Evolutionary conservation across 2,113 vertebrate species (phyloP), one percentile per base, ranked within the genome.

Genomic region (Protobothrops flavoviridis): DNA sequence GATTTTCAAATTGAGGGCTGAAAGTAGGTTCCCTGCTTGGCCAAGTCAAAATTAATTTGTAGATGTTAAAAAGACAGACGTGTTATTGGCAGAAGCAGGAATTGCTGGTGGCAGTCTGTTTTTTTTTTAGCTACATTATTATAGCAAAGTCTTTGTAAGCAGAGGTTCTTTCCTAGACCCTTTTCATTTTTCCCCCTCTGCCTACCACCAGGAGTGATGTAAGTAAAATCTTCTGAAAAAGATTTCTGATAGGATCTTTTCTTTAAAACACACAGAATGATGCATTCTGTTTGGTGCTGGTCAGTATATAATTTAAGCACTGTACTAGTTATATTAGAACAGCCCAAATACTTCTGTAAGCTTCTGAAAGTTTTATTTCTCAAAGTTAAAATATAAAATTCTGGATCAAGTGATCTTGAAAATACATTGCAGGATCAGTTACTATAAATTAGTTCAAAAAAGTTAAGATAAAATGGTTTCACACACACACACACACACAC

Each of bases 11-110:
- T 97, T 97, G 97, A 94, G 92, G 96, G 94, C 96, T 97, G 97
- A 97, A 98, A 98, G 97, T 97, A 97, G 98, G 94, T 97, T 97
- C 97, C 98, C 97, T 97, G 98, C 97, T 0, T 97, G 92, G 97
- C 95, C 96, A 97, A 97, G 96, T 97, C 95, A 97, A 97, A 98
- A 97, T 98, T 98, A 97, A 98, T 97, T 97, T 97, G 96, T 95
- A 95, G 97, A 96, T 96, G 95, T 94, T 96, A 92, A 95, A 94
- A 97, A 95, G 96, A 96, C 96, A 88, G 92, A 57, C 92, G 87
- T 94, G 53, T 96, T 96, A 91, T 0, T 17, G 91, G 95, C 88
- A 92, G 95, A 95, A 57, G 92, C 94, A 39, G 94, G 95, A 93
- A 95, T 95, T 95, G 93, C 94, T 92, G 92, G 94, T 93, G 89